A percentile compares a stretch with the other conserved stretches of the same genome.
Evolutionary conservation across 2,888 invertebrate species (phyloP).

Genomic region (Philereme vetulata): DNA sequence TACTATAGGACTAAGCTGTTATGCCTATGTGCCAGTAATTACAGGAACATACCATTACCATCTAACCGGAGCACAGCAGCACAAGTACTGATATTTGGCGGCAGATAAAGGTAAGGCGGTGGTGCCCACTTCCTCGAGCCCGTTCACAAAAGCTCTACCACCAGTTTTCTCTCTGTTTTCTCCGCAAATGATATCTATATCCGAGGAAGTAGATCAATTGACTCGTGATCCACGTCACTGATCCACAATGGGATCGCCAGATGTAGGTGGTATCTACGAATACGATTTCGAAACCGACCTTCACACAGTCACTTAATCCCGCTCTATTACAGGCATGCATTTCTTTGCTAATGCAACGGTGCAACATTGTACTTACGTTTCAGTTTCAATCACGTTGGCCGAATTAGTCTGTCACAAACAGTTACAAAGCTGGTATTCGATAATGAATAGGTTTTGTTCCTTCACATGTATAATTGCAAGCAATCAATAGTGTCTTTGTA

Average conservation of each 20-base stretch:
- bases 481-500: background rate
- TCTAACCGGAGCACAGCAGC: too few species aligned
- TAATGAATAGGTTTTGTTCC: background rate
- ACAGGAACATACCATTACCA: too few species aligned
- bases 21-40: too few species aligned
- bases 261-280: slow-evolving; percentile 43
- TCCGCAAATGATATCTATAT: slow-evolving; percentile 28
- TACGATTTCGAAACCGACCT: slow-evolving; percentile 65
- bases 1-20: too few species aligned
- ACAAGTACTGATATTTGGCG: too few species aligned
- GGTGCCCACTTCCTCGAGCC: too few species aligned
- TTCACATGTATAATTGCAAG: background rate
- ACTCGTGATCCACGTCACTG: slow-evolving; percentile 64
- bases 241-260: slow-evolving; percentile 63
- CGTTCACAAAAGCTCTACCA: too few species aligned
- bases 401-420: slow-evolving; percentile 6
- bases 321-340: slow-evolving; percentile 49
- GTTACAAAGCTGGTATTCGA: slow-evolving; percentile 1
- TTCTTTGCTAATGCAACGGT: slow-evolving; percentile 41
- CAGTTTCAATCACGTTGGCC: slow-evolving; percentile 5
- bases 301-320: slow-evolving; percentile 55
- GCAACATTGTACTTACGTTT: slow-evolving; percentile 4
- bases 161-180: too few species aligned
- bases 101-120: too few species aligned
- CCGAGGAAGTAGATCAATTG: slow-evolving; percentile 55